A percentile compares a stretch with the other conserved stretches of the same genome.
phyloP scores from a whole-genome alignment of 2,113 vertebrate genomes.

The Stegastes partitus region DNA sequence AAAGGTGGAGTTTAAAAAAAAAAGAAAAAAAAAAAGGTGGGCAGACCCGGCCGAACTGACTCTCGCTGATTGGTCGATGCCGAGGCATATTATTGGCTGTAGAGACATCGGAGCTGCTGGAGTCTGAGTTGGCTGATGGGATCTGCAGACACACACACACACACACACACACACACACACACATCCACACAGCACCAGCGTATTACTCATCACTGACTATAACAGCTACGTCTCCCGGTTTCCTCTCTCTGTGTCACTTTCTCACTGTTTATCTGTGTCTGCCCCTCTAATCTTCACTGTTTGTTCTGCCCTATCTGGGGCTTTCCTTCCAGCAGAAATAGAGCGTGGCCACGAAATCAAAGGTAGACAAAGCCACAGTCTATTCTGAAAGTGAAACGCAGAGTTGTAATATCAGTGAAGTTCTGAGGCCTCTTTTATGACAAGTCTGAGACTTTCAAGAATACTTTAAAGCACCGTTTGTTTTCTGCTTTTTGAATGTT shows the following conservation, averaged over 20 bases:
- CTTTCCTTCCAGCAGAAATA: slow-evolving; percentile 7
- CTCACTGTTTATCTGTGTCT: neutral
- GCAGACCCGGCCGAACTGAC: neutral
- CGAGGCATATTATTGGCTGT: slow-evolving; percentile 31
- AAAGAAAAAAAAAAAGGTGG: slow-evolving; percentile 17
- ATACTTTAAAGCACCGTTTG: too few species aligned
- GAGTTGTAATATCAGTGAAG: neutral
- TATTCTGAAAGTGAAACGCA: neutral
- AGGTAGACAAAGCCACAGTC: neutral
- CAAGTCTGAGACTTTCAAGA: too few species aligned
- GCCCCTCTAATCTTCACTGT: slow-evolving; percentile 18
- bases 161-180: slow-evolving; percentile 25
- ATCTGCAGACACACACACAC: slow-evolving; percentile 56
- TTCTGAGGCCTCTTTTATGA: too few species aligned
- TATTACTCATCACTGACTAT: slow-evolving; percentile 33
- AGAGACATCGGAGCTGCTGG: slow-evolving; percentile 44
- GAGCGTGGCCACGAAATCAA: neutral
- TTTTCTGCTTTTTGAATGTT: too few species aligned
- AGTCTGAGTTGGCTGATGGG: slow-evolving; percentile 57
- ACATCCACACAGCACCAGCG: neutral
- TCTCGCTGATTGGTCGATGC: slow-evolving; percentile 19
- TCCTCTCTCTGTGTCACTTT: neutral
- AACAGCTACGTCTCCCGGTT: slow-evolving; percentile 33
- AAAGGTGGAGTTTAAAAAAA: neutral
- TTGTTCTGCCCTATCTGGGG: slow-evolving; percentile 12